Evolutionary conservation across 2,888 invertebrate genomes (phyloP).

Genomic region (Tribolium freemani): DNA sequence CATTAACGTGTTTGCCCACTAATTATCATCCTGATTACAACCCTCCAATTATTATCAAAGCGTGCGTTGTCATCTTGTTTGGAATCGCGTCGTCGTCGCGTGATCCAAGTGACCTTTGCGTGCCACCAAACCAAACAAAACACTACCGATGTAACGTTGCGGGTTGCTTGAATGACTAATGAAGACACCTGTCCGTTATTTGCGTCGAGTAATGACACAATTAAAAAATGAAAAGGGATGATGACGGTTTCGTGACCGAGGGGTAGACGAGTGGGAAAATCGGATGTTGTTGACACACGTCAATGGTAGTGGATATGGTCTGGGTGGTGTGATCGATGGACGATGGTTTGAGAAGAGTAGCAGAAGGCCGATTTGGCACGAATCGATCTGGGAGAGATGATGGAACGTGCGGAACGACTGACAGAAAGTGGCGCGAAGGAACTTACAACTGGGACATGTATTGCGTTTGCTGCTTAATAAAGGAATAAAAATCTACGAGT

Average conservation of each 20-base stretch:
- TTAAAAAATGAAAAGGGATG: not conserved
- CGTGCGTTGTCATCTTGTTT: conserved; percentile 38
- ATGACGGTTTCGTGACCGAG: not conserved
- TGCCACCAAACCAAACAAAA: conserved; percentile 49
- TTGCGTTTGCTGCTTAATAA: too few species aligned
- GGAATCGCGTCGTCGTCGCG: conserved; percentile 51
- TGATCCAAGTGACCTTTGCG: conserved; percentile 60
- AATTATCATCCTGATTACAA: conserved; percentile 25
- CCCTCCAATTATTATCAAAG: conserved; percentile 36
- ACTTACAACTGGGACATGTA: too few species aligned
- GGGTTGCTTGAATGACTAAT: conserved; percentile 52
- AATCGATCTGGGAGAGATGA: not conserved
- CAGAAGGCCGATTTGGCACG: too few species aligned
- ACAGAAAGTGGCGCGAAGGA: not conserved
- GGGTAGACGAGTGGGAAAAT: not conserved
- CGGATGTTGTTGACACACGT: not conserved
- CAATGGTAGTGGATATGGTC: not conserved
- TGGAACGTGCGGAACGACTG: not conserved
- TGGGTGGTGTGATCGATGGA: too few species aligned
- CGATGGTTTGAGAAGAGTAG: too few species aligned
- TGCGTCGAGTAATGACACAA: conserved; percentile 42
- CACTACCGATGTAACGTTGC: conserved; percentile 29
- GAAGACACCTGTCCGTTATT: conserved; percentile 54
- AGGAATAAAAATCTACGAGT: too few species aligned
- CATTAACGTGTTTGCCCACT: conserved; percentile 34